A percentile compares a stretch with the other conserved stretches of the same genome.
Evolutionary conservation across 2,888 invertebrate species (phyloP).

Genomic region (Drosophila subquinaria): DNA sequence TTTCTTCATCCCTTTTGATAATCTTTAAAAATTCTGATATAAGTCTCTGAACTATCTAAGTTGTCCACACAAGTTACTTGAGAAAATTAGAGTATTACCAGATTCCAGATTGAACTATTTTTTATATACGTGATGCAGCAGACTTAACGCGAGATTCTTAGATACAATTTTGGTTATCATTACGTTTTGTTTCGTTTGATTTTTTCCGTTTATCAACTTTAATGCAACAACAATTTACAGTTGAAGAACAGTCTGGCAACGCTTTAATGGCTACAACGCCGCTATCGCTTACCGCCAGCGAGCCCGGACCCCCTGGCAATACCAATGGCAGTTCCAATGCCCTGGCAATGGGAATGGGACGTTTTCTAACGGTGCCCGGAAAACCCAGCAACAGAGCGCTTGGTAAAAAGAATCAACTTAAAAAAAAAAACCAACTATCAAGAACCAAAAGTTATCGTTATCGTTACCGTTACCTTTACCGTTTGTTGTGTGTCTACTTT

Average conservation of each 20-base stretch:
- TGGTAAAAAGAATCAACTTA: constrained; percentile 64
- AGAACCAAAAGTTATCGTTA: constrained; percentile 46
- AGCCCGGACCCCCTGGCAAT: constrained; percentile 75
- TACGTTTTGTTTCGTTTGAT: background rate
- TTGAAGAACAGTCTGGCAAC: constrained; percentile 84
- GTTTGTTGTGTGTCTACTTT: constrained; percentile 33
- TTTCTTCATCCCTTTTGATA: constrained; percentile 1
- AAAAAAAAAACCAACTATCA: constrained; percentile 25
- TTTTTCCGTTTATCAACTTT: constrained; percentile 14
- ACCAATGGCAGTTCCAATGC: constrained; percentile 77
- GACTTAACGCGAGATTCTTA: constrained; percentile 28
- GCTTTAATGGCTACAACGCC: constrained; percentile 78
- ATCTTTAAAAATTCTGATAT: background rate
- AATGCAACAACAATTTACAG: constrained; percentile 76
- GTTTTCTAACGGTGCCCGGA: constrained; percentile 85
- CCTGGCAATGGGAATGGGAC: constrained; percentile 81
- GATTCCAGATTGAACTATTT: background rate
- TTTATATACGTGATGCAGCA: constrained; percentile 29
- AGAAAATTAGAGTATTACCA: background rate
- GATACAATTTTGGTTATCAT: constrained; percentile 8
- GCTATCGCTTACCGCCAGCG: constrained; percentile 80
- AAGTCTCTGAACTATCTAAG: background rate
- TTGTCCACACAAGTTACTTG: background rate
- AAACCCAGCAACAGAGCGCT: constrained; percentile 80
- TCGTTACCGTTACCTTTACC: constrained; percentile 46